A percentile compares a stretch with the other conserved stretches of the same genome.
Evolutionary conservation across 1,140 invertebrate genomes (phyloP).

Genomic region (Hycleus cichorii): DNA sequence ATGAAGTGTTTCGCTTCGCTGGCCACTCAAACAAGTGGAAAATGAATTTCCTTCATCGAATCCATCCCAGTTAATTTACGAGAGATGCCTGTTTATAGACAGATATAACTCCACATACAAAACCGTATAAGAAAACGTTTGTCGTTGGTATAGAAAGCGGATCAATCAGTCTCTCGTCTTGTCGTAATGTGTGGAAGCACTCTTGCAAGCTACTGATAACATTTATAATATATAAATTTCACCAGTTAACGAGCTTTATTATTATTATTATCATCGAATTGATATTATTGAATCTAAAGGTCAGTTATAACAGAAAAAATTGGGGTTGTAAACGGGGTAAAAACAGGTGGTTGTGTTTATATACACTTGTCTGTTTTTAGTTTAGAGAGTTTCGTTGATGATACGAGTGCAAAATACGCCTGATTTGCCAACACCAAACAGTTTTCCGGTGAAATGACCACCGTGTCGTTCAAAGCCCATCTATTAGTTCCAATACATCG

Average conservation of each 20-base stretch:
- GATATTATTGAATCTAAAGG: too few relatives aligned
- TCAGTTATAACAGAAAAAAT: too few relatives aligned
- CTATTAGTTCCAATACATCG: conserved; percentile 31
- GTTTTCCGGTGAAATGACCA: conserved; percentile 36
- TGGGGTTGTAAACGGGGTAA: neutral
- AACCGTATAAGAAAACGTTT: too few relatives aligned
- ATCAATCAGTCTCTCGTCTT: conserved; percentile 30
- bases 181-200: conserved; percentile 25
- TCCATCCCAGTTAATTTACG: conserved; percentile 43
- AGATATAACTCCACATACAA: conserved; percentile 36
- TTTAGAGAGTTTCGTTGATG: conserved; percentile 5
- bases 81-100: conserved; percentile 40
- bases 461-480: conserved; percentile 16
- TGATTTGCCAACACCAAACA: conserved; percentile 38
- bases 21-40: conserved; percentile 41
- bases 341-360: conserved; percentile 17
- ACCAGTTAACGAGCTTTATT: too few relatives aligned
- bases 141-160: conserved; percentile 1
- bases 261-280: too few relatives aligned
- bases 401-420: conserved; percentile 35
- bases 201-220: conserved; percentile 42
- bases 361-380: conserved; percentile 12
- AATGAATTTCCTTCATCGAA: conserved; percentile 44
- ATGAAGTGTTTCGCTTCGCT: conserved; percentile 35
- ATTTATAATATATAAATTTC: conserved; percentile 29